Base-by-base conservation (phyloP, 2,888 invertebrate genomes). In the Seira sanloemensis region DNA sequence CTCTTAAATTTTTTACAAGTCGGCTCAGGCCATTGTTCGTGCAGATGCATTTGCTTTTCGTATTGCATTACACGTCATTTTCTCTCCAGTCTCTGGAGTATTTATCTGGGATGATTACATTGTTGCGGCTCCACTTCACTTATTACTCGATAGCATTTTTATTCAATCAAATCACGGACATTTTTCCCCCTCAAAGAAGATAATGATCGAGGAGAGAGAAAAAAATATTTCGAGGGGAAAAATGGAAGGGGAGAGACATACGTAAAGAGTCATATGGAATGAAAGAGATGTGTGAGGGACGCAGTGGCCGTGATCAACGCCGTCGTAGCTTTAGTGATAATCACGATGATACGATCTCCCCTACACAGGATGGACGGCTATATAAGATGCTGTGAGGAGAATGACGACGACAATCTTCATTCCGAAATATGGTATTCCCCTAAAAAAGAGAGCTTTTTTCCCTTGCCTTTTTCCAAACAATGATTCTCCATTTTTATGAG, bases 301-400 rank as follows among this genome's bases (percentile, higher is more conserved):
- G 81, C 71, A 81, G 81, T 81, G 81, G 76, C 81, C 75, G 81
- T 81, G 81, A 81, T 81, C 81, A 81, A 75, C 62, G 76, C 81
- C 26, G n/a, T 25, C 37, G 81, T 81, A 75, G 71, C 76, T 69
- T 75, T 81, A 58, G 65, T 62, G 72, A 80, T 67, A n/a, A n/a
- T n/a, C n/a, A n/a, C n/a, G 80, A 75, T 81, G 81, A 75, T 80
- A 80, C 73, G 80, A 80, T 80, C n/a, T n/a, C n/a, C n/a, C n/a
- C n/a, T n/a, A n/a, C n/a, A n/a, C n/a, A n/a, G n/a, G n/a, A n/a
- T 74, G 67, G 62, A n/a, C n/a, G n/a, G n/a, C n/a, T n/a, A n/a
- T n/a, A 26, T 26, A 65, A 23, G 9, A 65, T 71, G 69, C 69
- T 78, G 72, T 67, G n/a, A 26, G 4, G 71, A 65, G 71, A 78